These are phyloP conservation scores for Teleiodes luculella DNA, from an alignment of 2,888 invertebrate genomes.

Conservation along the genomic window DNA sequence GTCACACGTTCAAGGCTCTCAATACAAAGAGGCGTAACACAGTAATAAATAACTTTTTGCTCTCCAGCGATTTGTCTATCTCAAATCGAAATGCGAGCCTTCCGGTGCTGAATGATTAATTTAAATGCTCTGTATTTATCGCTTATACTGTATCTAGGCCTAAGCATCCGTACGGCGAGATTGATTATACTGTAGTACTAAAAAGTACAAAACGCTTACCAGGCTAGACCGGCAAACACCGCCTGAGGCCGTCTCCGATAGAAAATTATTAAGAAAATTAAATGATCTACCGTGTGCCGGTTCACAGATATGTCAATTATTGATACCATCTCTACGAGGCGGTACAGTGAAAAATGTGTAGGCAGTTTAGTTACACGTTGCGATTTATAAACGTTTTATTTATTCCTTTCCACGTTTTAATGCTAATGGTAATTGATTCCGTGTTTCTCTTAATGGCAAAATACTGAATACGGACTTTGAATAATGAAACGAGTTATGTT, in stretches of 20 bases:
- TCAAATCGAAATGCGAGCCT: slow-evolving; percentile 7
- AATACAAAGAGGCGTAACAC: neutral
- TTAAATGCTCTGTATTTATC: slow-evolving; percentile 19
- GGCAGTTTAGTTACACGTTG: slow-evolving; percentile 50
- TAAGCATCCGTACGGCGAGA: slow-evolving; percentile 57
- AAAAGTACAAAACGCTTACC: slow-evolving; percentile 64
- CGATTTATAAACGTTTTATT: slow-evolving; percentile 47
- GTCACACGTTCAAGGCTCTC: too few relatives aligned
- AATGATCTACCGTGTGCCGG: slow-evolving; percentile 71
- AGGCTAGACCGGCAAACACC: slow-evolving; percentile 46
- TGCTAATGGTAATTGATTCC: slow-evolving; percentile 65
- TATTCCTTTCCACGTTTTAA: slow-evolving; percentile 52
- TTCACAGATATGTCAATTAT: slow-evolving; percentile 75
- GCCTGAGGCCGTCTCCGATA: slow-evolving; percentile 65
- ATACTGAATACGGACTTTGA: slow-evolving; percentile 10
- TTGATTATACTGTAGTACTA: slow-evolving; percentile 67
- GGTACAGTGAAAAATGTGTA: slow-evolving; percentile 65
- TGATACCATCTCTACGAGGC: slow-evolving; percentile 61
- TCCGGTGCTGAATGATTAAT: slow-evolving; percentile 17
- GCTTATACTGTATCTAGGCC: slow-evolving; percentile 35
- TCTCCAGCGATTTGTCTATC: neutral
- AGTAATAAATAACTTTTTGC: neutral
- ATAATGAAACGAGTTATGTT: slow-evolving; percentile 11
- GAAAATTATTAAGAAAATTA: slow-evolving; percentile 79
- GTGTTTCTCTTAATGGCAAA: slow-evolving; percentile 40